A percentile compares a stretch with the other conserved stretches of the same genome.
phyloP scores from a whole-genome alignment of 2,113 vertebrate species.

The Dicaeum eximium region DNA sequence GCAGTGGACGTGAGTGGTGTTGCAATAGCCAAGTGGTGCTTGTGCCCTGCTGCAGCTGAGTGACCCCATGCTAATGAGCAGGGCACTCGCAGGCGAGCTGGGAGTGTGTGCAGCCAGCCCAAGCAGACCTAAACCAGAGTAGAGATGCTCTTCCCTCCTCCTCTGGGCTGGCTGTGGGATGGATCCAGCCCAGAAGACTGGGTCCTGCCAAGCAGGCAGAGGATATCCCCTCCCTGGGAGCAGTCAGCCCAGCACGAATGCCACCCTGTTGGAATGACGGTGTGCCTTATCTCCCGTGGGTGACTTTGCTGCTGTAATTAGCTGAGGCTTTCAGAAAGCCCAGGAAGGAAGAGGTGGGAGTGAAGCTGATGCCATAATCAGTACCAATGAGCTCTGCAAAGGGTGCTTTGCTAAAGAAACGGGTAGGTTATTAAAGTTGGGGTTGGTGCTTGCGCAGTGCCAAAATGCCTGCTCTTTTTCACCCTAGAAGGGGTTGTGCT shows the following conservation, averaged over 20 bases:
- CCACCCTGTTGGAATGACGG: neutral
- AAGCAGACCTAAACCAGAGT: accelerated
- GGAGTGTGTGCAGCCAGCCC: neutral
- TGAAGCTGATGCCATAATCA: neutral
- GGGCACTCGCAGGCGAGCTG: accelerated
- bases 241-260: accelerated
- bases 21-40: neutral
- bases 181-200: neutral
- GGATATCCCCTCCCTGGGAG: neutral
- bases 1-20: slow-evolving; percentile 37
- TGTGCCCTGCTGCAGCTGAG: neutral
- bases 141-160: neutral
- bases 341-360: neutral
- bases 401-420: neutral
- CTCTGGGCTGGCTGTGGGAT: neutral
- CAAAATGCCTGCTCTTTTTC: neutral
- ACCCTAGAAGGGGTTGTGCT: neutral
- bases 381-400: neutral
- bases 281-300: accelerated
- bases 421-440: neutral
- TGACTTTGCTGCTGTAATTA: neutral
- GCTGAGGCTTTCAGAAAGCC: neutral
- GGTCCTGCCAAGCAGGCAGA: neutral
- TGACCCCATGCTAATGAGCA: slow-evolving; percentile 31
- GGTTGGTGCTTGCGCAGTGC: neutral